Base-by-base conservation (phyloP, 2,113 vertebrate genomes). In the Monopterus albus region DNA sequence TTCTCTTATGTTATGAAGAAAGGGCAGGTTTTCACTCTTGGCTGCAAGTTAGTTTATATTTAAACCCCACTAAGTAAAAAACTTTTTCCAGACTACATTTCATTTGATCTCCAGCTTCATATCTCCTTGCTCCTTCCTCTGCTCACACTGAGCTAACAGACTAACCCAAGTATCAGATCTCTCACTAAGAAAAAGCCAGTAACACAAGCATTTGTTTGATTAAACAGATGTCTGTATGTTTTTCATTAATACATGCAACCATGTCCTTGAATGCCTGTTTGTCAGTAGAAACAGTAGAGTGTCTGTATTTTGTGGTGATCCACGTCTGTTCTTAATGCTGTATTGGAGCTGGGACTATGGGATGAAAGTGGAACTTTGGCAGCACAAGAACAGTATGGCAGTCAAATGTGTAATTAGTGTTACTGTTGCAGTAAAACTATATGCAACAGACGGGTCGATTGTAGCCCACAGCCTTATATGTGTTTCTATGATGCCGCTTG, bases 271-370 rank as follows among this genome's bases (percentile, higher is more conserved):
- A 79, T 82, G 71, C 33, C 35, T 13, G 38, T 51, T 65, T 55
- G 45, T 75, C 51, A 6, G 65, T 35, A 49, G 60, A 8, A 70
- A 43, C 46, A 59, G 70, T 62, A 79, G 84, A 78, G 78, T 78
- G 71, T 9, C 53, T 51, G 81, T 72, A 78, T 84, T 81, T 75
- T 81, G 82, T 79, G 77, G 78, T 82, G 18, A 45, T 80, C 45
- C 68, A 47, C 36, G 56, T 81, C 63, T 83, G 72, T 50, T 72
- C 51, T 63, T 68, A 56, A 78, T 52, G 55, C 57, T 8, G 17
- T 28, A 35, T 29, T 68, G 46, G 75, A 79, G 65, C 64, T 43
- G 0, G 21, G 7, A 33, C 52, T 45, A 68, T 79, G 68, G 39
- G 69, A 79, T 75, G 66, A 78, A 73, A 75, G 57, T 26, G 7